Percentiles rank a stretch among this genome's conserved stretches.
These are phyloP conservation scores for Danio kyathit DNA, from an alignment of 2,797 vertebrate genomes.

Conservation along the genomic window DNA sequence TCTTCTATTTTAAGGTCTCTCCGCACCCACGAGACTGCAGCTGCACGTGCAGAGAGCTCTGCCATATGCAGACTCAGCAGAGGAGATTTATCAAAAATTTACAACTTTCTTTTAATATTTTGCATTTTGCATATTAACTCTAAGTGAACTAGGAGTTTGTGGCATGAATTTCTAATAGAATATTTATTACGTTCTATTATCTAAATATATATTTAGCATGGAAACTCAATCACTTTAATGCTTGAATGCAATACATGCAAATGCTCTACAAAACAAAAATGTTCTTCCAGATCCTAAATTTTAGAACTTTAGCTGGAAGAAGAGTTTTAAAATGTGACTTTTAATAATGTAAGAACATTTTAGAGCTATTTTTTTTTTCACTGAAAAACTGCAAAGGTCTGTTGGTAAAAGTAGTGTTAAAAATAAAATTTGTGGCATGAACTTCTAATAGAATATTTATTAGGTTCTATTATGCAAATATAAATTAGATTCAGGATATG, in stretches of 20 bases:
- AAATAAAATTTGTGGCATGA: background rate
- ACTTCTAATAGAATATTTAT: background rate
- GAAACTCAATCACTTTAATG: background rate
- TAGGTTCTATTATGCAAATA: background rate
- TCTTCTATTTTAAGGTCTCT: conserved; percentile 64
- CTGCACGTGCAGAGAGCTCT: conserved; percentile 11
- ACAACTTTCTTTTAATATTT: conserved; percentile 5
- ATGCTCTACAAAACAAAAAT: background rate
- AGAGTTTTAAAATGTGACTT: background rate
- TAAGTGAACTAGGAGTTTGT: background rate
- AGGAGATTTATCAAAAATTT: conserved; percentile 25
- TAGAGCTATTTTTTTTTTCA: too few species aligned
- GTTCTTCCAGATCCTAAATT: background rate
- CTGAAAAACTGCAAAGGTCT: too few species aligned
- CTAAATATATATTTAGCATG: too few species aligned
- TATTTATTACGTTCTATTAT: background rate
- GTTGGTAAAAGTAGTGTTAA: too few species aligned
- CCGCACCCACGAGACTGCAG: conserved; percentile 35
- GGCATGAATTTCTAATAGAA: background rate
- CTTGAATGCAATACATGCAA: background rate
- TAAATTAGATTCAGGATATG: background rate
- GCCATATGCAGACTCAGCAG: conserved; percentile 23
- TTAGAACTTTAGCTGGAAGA: background rate
- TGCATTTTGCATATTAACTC: conserved; percentile 9
- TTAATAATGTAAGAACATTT: too few species aligned